A percentile compares a stretch with the other conserved stretches of the same genome.
These are phyloP conservation scores for Furcula furcula DNA, from an alignment of 2,888 invertebrate genomes.

Conservation along the genomic window DNA sequence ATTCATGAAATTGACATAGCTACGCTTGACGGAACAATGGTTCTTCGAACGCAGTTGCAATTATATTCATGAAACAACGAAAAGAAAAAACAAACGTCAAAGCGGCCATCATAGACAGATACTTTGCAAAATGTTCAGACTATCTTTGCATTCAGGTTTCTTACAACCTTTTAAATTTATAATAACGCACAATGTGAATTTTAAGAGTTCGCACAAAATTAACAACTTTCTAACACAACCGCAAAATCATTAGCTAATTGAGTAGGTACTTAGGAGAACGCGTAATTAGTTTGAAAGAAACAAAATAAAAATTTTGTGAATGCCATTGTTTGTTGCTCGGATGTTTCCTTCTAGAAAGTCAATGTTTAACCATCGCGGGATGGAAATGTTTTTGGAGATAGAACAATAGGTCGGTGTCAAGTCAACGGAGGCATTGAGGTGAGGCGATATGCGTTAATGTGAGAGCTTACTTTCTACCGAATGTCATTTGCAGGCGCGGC, in stretches of 20 bases:
- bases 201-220: constrained; percentile 16
- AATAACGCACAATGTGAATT: constrained; percentile 25
- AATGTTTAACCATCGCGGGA: constrained; percentile 16
- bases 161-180: constrained; percentile 18
- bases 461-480: constrained; percentile 70
- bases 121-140: too few relatives aligned
- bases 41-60: too few relatives aligned
- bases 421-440: constrained; percentile 18
- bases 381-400: constrained; percentile 35
- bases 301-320: constrained; percentile 11
- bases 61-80: too few relatives aligned
- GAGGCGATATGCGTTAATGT: constrained; percentile 30
- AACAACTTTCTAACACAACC: constrained; percentile 37
- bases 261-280: constrained; percentile 28
- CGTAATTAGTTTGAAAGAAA: constrained; percentile 13
- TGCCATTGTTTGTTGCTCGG: constrained; percentile 16
- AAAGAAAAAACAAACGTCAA: too few relatives aligned
- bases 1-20: too few relatives aligned
- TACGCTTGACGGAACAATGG: too few relatives aligned
- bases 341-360: constrained; percentile 24
- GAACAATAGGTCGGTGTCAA: constrained; percentile 44
- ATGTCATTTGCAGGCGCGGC: constrained; percentile 63
- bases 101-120: too few relatives aligned
- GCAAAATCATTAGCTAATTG: constrained; percentile 29
- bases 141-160: too few relatives aligned